Base-by-base conservation (phyloP, 2,888 invertebrate species). In the Cheilosia variabilis region DNA sequence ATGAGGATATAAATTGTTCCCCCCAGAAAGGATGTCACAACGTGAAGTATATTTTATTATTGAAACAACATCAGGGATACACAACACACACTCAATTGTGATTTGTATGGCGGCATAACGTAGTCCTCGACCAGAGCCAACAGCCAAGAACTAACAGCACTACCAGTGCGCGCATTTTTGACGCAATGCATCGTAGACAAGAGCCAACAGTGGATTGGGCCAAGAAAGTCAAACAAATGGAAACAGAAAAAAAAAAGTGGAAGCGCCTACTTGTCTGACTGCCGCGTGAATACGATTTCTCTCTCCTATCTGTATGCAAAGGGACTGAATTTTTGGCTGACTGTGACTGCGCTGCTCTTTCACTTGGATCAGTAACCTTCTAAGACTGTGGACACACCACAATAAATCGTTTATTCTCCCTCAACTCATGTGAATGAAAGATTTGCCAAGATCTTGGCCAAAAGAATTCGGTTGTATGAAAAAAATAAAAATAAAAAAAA, bases 171-270 rank as follows among this genome's bases (percentile, higher is more conserved):
- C 81, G 77, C 76, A 86, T 77, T 81, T 52, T 86, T 86, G 86
- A 86, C 86, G 86, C 86, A 86, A 63, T 86, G 86, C 86, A 86
- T 57, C 86, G 68, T 77, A 86, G 86, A 86, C 86, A 81, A 77
- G 81, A 81, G 86, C 81, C 77, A 86, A 86, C 17, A 68, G 76
- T 69, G 72, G 72, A 68, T 77, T 81, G 71, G 76, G 86, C 86
- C 81, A 81, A 86, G 43, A 80, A 80, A 66, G 43, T 37, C 37
- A 37, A 13, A 37, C 41, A 31, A 55, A 66, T 22, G 41, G 58
- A 60, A 47, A 41, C 43, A 77, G 63, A 53, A 17, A 4, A 37
- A 34, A 45, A 52, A 27, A 73, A 52, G 27, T 63, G 68, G 62
- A 72, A 76, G 86, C 86, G 86, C 81, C 86, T 81, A 77, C 47